These are phyloP conservation scores for Acipenser oxyrinchus DNA, from an alignment of 2,797 vertebrate genomes.

Conservation along the genomic window DNA sequence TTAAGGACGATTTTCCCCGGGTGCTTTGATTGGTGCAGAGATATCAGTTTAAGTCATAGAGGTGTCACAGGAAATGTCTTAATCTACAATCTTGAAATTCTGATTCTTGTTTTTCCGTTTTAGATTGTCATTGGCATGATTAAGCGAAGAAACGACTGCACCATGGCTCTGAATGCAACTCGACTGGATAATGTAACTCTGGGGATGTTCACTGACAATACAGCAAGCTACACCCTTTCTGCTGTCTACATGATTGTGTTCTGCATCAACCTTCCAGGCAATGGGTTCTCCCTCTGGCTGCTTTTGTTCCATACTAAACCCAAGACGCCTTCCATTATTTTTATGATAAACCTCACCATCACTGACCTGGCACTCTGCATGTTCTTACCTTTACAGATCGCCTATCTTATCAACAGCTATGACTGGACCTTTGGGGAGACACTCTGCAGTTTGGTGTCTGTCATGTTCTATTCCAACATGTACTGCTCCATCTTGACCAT, in stretches of 20 bases:
- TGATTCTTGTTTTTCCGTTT: not conserved
- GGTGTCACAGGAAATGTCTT: no score
- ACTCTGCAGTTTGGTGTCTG: conserved; percentile 70
- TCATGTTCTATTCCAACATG: conserved; percentile 86
- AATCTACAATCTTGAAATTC: no score
- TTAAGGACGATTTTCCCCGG: no score
- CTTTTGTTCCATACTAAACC: conserved; percentile 71
- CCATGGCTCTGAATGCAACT: conserved; percentile 41
- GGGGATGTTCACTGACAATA: conserved; percentile 51
- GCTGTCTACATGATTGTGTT: conserved; percentile 67
- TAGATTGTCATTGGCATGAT: not conserved
- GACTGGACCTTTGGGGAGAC: conserved; percentile 67
- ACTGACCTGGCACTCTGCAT: conserved; percentile 72
- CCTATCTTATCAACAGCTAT: conserved; percentile 64
- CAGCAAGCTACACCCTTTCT: conserved; percentile 50
- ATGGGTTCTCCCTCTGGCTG: conserved; percentile 80
- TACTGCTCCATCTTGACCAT: conserved; percentile 87
- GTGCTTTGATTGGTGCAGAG: no score
- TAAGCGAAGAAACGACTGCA: conserved; percentile 20
- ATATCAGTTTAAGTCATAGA: no score
- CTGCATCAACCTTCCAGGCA: conserved; percentile 68
- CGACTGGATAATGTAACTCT: conserved; percentile 67
- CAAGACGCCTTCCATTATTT: conserved; percentile 74
- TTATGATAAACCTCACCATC: conserved; percentile 89
- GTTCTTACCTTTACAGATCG: conserved; percentile 82